These are phyloP conservation scores for Caenorhabditis sp. DNA, from an alignment of 2,888 invertebrate genomes.

Conservation along the genomic window DNA sequence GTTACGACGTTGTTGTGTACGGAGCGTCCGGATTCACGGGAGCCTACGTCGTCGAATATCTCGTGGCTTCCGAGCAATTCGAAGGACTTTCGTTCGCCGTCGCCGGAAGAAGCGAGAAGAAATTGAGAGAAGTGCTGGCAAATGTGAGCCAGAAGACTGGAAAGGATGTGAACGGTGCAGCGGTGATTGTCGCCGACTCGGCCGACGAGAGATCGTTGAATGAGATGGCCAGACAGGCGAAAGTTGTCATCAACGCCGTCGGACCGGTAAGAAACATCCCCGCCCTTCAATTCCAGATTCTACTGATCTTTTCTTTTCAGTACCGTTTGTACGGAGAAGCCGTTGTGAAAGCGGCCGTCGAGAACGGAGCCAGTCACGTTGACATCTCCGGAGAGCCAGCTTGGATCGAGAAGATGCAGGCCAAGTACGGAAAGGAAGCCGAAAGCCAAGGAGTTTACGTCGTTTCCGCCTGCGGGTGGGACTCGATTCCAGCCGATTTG, in stretches of 20 bases:
- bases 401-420: constrained; percentile 90
- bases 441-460: constrained; percentile 84
- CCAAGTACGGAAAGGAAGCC: constrained; percentile 85
- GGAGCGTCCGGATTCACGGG: constrained; percentile 96
- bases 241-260: constrained; percentile 90
- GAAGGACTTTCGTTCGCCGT: constrained; percentile 87
- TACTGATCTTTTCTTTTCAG: constrained; percentile 76
- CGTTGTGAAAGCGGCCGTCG: constrained; percentile 90
- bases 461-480: constrained; percentile 84
- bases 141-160: constrained; percentile 80
- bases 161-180: constrained; percentile 80
- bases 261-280: constrained; percentile 85
- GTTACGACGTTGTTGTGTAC: constrained; percentile 88
- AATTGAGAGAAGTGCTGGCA: constrained; percentile 82
- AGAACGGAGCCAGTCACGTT: constrained; percentile 88
- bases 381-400: constrained; percentile 94
- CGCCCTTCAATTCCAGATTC: not conserved
- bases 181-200: constrained; percentile 87
- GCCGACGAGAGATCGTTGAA: constrained; percentile 85
- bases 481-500: constrained; percentile 90
- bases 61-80: constrained; percentile 79
- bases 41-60: constrained; percentile 86
- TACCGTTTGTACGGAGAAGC: constrained; percentile 88
- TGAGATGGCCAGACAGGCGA: constrained; percentile 88
- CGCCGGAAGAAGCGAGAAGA: constrained; percentile 86